A percentile compares a stretch with the other conserved stretches of the same genome.
Conservation (phyloP, 2,888 invertebrate species). For the Xanthostigma xanthostigma region DNA sequence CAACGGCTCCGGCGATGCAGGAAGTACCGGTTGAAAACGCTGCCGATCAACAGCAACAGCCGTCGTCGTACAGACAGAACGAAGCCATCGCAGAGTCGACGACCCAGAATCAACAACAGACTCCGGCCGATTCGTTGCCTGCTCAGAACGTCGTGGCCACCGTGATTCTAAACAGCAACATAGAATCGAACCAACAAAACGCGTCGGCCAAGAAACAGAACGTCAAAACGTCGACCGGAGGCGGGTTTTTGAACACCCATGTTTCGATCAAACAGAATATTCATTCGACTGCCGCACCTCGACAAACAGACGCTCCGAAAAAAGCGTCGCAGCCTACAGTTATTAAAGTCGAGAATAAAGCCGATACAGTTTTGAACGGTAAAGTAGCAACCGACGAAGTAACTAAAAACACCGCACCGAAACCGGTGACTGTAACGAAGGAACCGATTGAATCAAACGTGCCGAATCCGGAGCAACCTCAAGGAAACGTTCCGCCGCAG, state of each 20-base stretch:
- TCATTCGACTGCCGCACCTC: neutral
- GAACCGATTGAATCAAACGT: conserved; percentile 21
- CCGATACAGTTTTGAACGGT: neutral
- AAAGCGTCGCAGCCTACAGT: conserved; percentile 9
- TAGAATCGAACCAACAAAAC: conserved; percentile 4
- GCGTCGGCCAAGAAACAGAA: neutral
- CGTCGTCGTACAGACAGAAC: too few relatives aligned
- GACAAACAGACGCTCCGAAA: conserved; percentile 8
- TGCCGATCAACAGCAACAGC: neutral
- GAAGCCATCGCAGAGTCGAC: too few relatives aligned
- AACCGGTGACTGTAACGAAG: neutral
- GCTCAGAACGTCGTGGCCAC: conserved; percentile 5
- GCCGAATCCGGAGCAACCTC: conserved; percentile 29
- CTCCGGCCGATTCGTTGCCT: conserved; percentile 2
- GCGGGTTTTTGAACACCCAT: conserved; percentile 1
- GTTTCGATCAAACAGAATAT: conserved; percentile 4
- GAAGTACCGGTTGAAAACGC: conserved; percentile 2
- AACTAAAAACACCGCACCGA: neutral
- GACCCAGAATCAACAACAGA: conserved; percentile 1
- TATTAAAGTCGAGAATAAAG: conserved; percentile 12
- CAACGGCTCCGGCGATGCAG: neutral
- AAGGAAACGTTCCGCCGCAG: conserved; percentile 20
- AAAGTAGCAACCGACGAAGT: neutral
- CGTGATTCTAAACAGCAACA: conserved; percentile 10
- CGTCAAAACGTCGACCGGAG: neutral